Base-by-base conservation (phyloP, 2,888 invertebrate species). In the Blastobasis lacticolella region DNA sequence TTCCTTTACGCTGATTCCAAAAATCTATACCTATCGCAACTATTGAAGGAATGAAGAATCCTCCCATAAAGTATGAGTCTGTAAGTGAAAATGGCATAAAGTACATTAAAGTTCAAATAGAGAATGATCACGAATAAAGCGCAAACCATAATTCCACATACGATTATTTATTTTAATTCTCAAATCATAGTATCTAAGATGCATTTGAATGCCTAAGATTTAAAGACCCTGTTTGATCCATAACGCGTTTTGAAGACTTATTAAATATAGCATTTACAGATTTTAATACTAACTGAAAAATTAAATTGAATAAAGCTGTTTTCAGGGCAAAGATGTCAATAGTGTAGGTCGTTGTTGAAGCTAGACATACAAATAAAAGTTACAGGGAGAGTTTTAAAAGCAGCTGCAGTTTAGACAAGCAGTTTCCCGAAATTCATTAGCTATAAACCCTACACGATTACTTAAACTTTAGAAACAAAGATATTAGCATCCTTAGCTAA, bases 171-270 rank as follows among this genome's bases (percentile, higher is more conserved):
- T 48, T 42, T 45, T 43, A 42, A 45, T 56, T 50, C 50, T 56
- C 62, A 62, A 55, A 55, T 59, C 60, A 59, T 64, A 57, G 48
- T 50, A 40, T 49, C 46, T 50, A 55, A 50, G 1, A 47, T 43
- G 78, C 81, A 74, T 72, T 70, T 71, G 66, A 74, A 82, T 82
- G 81, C 78, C 82, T 86, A 86, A 71, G 72, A 76, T 73, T 73
- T 71, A 65, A 75, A 75, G 81, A 88, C 88, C 88, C 87, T 88
- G 88, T 86, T 69, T 81, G 69, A 80, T 82, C 84, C 85, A 85
- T 82, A 78, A 81, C 72, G 76, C 71, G 71, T 73, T 78, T n/a
- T 71, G 68, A 61, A 69, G 75, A 77, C 78, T 76, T 78, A 66
- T 64, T 72, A 63, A 65, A 71, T 53, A 56, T 60, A 63, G 58